phyloP scores from a whole-genome alignment of 2,888 invertebrate genomes.

The Sylvicola fuscatus region DNA sequence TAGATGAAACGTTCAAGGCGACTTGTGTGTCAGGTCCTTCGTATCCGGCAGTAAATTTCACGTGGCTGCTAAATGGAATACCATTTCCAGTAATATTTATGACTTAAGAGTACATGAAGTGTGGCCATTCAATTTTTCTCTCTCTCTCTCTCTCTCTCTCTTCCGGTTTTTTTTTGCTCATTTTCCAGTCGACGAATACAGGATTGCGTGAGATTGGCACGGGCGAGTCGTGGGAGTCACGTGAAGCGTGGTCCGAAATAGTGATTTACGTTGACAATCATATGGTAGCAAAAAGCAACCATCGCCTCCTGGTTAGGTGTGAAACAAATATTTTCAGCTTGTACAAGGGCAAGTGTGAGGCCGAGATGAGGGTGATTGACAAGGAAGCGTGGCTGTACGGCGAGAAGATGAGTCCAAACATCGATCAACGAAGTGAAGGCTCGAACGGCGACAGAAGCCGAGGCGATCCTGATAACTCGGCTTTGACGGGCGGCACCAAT shows the following conservation, averaged over 20 bases:
- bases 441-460: too few species aligned
- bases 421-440: conserved; percentile 8
- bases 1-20: conserved; percentile 23
- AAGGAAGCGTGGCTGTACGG: conserved; percentile 8
- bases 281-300: conserved; percentile 6
- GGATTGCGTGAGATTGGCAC: conserved; percentile 7
- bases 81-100: conserved; percentile 8
- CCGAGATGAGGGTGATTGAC: conserved; percentile 8
- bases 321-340: conserved; percentile 10
- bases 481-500: conserved; percentile 7
- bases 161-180: not conserved
- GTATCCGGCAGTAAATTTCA: conserved; percentile 24
- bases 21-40: conserved; percentile 25
- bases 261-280: conserved; percentile 9
- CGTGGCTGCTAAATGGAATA: conserved; percentile 24
- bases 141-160: not conserved
- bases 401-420: conserved; percentile 9
- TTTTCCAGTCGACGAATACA: conserved; percentile 8
- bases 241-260: conserved; percentile 10
- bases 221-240: conserved; percentile 5
- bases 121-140: conserved; percentile 1
- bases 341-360: conserved; percentile 8
- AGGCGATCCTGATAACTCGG: conserved; percentile 11
- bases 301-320: conserved; percentile 9
- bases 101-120: conserved; percentile 23